phyloP scores from a whole-genome alignment of 2,888 invertebrate species.

The Drosophila barbarae region DNA sequence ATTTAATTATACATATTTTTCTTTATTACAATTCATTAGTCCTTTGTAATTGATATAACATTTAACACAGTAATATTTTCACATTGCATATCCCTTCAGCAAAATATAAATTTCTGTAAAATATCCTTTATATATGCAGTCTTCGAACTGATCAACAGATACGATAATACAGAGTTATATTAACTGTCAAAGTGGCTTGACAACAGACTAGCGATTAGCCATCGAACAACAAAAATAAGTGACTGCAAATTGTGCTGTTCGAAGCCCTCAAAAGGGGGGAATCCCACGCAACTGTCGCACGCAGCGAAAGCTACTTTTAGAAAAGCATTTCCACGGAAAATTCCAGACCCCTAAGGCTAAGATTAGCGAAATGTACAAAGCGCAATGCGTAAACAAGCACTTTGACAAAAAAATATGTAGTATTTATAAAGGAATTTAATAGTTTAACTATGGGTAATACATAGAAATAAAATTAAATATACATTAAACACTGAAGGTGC shows the following conservation, averaged over 20 bases:
- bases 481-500: too few species aligned
- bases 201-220: conserved; percentile 1
- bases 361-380: conserved; percentile 10
- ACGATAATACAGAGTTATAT: neutral
- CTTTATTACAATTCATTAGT: too few species aligned
- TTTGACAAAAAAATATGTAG: neutral
- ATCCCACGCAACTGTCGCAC: conserved; percentile 11
- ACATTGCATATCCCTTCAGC: too few species aligned
- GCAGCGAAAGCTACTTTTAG: conserved; percentile 2
- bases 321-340: conserved; percentile 1
- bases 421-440: neutral
- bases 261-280: neutral
- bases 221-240: conserved; percentile 1
- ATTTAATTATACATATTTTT: neutral
- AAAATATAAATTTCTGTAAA: too few species aligned
- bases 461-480: too few species aligned
- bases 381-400: neutral
- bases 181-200: neutral
- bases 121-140: too few species aligned
- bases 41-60: too few species aligned
- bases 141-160: neutral
- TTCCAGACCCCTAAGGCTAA: neutral
- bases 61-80: neutral
- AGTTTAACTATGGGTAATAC: too few species aligned
- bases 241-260: conserved; percentile 13